phyloP scores from a whole-genome alignment of 2,888 invertebrate species.

The Caenorhabditis becei region DNA sequence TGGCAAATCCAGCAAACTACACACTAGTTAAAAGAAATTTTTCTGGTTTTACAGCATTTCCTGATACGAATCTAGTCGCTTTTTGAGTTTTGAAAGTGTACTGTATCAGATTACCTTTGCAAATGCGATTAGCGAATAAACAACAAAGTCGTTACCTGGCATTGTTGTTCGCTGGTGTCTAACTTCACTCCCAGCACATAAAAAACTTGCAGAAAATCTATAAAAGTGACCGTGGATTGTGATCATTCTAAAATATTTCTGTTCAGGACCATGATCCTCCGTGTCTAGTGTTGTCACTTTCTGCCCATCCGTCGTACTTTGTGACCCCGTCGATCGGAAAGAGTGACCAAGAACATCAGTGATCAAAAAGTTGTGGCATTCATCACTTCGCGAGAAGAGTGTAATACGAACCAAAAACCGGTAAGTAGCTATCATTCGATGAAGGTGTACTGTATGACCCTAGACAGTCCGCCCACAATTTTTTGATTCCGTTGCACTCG shows the following conservation, averaged over 20 bases:
- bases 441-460: conserved; percentile 28
- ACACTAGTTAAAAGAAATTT: too few species aligned
- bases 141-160: conserved; percentile 46
- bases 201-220: conserved; percentile 14
- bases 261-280: not conserved
- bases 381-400: conserved; percentile 28
- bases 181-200: not conserved
- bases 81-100: not conserved
- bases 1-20: too few species aligned
- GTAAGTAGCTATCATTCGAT: conserved; percentile 45
- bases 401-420: conserved; percentile 56
- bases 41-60: not conserved
- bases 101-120: conserved; percentile 15
- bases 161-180: not conserved
- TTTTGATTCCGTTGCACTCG: conserved; percentile 53
- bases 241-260: not conserved
- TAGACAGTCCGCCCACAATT: conserved; percentile 53
- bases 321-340: conserved; percentile 23
- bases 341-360: conserved; percentile 45
- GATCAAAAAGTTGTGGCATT: conserved; percentile 55
- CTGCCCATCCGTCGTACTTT: conserved; percentile 34
- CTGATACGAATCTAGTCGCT: not conserved
- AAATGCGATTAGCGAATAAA: conserved; percentile 39
- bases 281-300: conserved; percentile 5
- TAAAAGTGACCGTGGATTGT: conserved; percentile 5